These are phyloP conservation scores for Vanacampus margaritifer DNA, from an alignment of 2,113 vertebrate genomes.

Conservation along the genomic window DNA sequence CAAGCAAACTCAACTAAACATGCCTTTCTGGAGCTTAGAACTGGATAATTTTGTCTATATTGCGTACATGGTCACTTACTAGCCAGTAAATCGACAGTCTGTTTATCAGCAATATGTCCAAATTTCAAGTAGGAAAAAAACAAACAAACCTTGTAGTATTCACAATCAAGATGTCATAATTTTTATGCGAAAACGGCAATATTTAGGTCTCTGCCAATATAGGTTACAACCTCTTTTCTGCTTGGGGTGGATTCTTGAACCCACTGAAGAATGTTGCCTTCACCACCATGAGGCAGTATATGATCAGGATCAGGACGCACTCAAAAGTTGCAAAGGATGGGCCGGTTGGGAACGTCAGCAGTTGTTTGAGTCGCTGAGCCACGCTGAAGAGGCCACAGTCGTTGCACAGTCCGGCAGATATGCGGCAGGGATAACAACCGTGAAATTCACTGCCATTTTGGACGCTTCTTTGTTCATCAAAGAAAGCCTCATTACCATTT, in stretches of 20 bases:
- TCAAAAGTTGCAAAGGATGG: constrained; percentile 56
- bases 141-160: not conserved
- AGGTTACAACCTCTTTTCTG: constrained; percentile 1
- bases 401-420: constrained; percentile 41
- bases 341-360: constrained; percentile 63
- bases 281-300: constrained; percentile 82
- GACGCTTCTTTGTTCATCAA: constrained; percentile 31
- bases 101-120: no score
- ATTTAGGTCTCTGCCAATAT: constrained; percentile 7
- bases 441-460: constrained; percentile 44
- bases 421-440: constrained; percentile 45
- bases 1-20: no score
- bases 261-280: constrained; percentile 63
- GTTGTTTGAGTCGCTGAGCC: constrained; percentile 55
- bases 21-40: no score
- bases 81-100: no score
- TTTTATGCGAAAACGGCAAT: not conserved
- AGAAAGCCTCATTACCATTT: constrained; percentile 29
- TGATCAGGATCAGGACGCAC: constrained; percentile 70
- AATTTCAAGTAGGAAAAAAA: not conserved
- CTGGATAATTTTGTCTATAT: no score
- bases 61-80: no score
- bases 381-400: constrained; percentile 51
- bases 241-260: constrained; percentile 18
- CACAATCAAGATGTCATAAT: not conserved